phyloP scores from a whole-genome alignment of 2,888 invertebrate genomes.

The Rhimphoctona megacephalus region DNA sequence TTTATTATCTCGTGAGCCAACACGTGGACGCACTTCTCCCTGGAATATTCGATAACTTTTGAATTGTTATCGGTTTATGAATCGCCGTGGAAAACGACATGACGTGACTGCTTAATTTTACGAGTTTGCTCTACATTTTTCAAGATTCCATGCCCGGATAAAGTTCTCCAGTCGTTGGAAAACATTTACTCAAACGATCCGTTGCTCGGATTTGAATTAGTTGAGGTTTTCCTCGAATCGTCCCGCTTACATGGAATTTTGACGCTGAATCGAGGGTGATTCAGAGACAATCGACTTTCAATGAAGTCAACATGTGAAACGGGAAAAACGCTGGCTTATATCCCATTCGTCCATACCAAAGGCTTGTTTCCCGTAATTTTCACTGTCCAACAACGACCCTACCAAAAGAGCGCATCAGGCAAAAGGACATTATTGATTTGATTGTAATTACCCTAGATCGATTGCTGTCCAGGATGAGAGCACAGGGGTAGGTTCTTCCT shows the following conservation, averaged over 20 bases:
- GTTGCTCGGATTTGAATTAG: not conserved
- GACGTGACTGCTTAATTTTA: slow-evolving; percentile 49
- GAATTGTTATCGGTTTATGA: slow-evolving; percentile 16
- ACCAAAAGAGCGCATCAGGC: slow-evolving; percentile 26
- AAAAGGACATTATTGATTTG: slow-evolving; percentile 60
- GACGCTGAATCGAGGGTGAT: not conserved
- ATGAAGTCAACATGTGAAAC: not conserved
- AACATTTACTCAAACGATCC: not conserved
- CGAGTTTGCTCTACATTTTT: slow-evolving; percentile 42
- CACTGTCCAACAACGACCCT: slow-evolving; percentile 1
- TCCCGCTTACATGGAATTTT: not conserved
- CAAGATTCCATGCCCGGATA: slow-evolving; percentile 20
- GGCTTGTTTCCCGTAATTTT: slow-evolving; percentile 59
- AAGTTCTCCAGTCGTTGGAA: slow-evolving; percentile 7
- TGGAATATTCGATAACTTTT: not conserved
- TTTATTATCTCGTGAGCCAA: slow-evolving; percentile 32
- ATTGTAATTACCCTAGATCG: slow-evolving; percentile 66
- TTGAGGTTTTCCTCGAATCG: not conserved
- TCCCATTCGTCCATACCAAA: slow-evolving; percentile 6
- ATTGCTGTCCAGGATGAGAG: slow-evolving; percentile 8
- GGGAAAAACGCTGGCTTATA: not conserved
- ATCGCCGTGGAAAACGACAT: slow-evolving; percentile 25
- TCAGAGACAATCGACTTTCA: slow-evolving; percentile 14
- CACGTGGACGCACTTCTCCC: not conserved
- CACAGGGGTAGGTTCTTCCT: slow-evolving; percentile 32